Conservation (phyloP, 2,888 invertebrate species). For the Pogonocherus hispidulus region DNA sequence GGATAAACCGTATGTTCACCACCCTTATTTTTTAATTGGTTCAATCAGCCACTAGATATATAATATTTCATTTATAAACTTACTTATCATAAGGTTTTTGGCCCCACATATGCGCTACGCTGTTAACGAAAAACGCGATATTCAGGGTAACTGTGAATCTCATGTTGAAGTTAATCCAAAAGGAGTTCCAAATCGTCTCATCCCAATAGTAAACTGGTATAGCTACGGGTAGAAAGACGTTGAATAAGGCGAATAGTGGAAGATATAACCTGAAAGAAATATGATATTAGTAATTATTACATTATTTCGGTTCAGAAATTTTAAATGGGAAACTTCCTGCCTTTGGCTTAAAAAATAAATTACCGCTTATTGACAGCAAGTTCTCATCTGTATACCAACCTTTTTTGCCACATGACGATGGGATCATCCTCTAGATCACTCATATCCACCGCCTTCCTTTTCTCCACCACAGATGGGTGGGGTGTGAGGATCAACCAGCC, state of each 20-base stretch:
- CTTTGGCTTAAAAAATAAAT: too few relatives aligned
- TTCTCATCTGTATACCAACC: constrained; percentile 69
- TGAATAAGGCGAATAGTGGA: constrained; percentile 76
- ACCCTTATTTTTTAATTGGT: too few relatives aligned
- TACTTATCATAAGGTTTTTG: constrained; percentile 91
- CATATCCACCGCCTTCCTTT: constrained; percentile 78
- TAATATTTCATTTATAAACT: constrained; percentile 52
- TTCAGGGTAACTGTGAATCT: constrained; percentile 90
- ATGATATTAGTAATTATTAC: too few relatives aligned
- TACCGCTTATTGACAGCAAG: too few relatives aligned
- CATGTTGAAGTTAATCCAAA: constrained; percentile 85
- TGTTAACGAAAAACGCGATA: constrained; percentile 95
- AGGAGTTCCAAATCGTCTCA: constrained; percentile 83
- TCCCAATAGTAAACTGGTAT: constrained; percentile 89
- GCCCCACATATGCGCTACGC: constrained; percentile 95
- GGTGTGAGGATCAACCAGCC: constrained; percentile 92
- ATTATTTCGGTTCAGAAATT: too few relatives aligned
- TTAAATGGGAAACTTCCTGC: too few relatives aligned
- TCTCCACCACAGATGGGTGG: constrained; percentile 82
- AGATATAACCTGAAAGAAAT: constrained; percentile 75
- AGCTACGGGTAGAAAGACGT: constrained; percentile 79
- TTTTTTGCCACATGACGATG: constrained; percentile 83
- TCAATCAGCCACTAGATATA: too few relatives aligned
- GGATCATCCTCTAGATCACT: constrained; percentile 80
- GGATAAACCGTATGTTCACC: too few relatives aligned